Conservation (phyloP, 2,888 invertebrate genomes). For the Phyllotreta cruciferae region DNA sequence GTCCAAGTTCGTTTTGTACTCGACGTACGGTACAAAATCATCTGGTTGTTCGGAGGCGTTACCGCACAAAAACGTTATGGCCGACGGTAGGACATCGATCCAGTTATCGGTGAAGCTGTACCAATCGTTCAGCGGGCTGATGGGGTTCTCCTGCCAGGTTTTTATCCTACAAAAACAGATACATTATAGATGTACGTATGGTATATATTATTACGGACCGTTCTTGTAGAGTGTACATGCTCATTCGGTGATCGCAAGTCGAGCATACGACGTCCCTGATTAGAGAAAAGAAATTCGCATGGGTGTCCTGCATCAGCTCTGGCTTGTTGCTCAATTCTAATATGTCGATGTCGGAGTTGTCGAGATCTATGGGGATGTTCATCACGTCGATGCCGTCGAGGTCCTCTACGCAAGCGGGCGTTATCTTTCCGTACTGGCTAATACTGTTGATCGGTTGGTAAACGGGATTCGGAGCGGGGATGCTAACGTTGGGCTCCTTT, state of each 20-base stretch:
- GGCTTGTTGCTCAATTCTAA: slow-evolving; percentile 63
- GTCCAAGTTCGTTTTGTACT: slow-evolving; percentile 76
- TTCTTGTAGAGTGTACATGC: slow-evolving; percentile 76
- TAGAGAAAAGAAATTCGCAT: slow-evolving; percentile 85
- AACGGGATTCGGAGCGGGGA: background rate
- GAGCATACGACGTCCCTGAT: slow-evolving; percentile 88
- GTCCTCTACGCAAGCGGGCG: slow-evolving; percentile 62
- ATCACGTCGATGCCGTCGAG: slow-evolving; percentile 75
- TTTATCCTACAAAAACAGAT: slow-evolving; percentile 62
- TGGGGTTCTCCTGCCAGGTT: slow-evolving; percentile 80
- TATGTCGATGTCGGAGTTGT: slow-evolving; percentile 65
- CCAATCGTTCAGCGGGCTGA: slow-evolving; percentile 84
- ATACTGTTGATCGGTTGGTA: slow-evolving; percentile 42
- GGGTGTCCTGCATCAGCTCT: slow-evolving; percentile 79
- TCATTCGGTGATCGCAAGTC: slow-evolving; percentile 83
- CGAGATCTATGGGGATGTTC: slow-evolving; percentile 77
- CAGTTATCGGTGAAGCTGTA: slow-evolving; percentile 73
- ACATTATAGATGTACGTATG: too few species aligned
- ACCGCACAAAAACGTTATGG: slow-evolving; percentile 83
- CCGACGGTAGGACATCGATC: slow-evolving; percentile 77
- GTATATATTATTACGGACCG: slow-evolving; percentile 45
- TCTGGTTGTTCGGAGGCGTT: slow-evolving; percentile 82
- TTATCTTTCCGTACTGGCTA: slow-evolving; percentile 52
- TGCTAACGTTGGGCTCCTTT: slow-evolving; percentile 21
- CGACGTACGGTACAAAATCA: slow-evolving; percentile 88